Base-by-base conservation (phyloP, 1,140 invertebrate genomes). In the Rhagoletis pomonella region DNA sequence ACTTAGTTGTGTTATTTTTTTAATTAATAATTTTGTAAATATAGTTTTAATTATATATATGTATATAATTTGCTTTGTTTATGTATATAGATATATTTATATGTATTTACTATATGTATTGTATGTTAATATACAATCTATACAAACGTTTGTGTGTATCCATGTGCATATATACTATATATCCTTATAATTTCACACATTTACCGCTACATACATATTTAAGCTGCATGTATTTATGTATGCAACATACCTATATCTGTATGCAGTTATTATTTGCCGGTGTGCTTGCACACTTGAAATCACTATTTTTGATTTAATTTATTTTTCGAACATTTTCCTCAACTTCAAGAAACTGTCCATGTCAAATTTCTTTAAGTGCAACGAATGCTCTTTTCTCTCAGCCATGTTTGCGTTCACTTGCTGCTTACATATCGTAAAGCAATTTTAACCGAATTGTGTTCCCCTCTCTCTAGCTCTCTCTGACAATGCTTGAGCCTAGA, bases 221-320 rank as follows among this genome's bases (percentile, higher is more conserved):
- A 84, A 55, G 29, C 50, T 59, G 44, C 39, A 55, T 55, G 50
- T 55, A 55, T 10, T 0, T 55, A 10, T 10, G 17, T 73, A 29
- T 73, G 10, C 42, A n/a, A 58, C 64, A 65, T 65, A 65, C 29
- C 19, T 29, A 19, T 29, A 29, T 85, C 19, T 19, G n/a, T 58
- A 85, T 85, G 55, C 19, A 85, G 29, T 29, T 29, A 58, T 29
- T 44, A 85, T 85, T 60, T 85, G 84, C 29, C 50, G 2, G 19
- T 62, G 58, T 85, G 84, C 84, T 86, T 86, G 58, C 58, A 86
- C 85, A 65, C 62, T 12, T 44, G 12, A 17, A 65, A 65, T 86
- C 85, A 62, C 50, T 86, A n/a, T 19, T n/a, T 60, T 86, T 7
- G 62, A 14, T 85, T 39, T 50, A 10, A 7, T 47, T 67, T 67